Base-by-base conservation (phyloP, 2,888 invertebrate genomes). In the Caenorhabditis sp. region DNA sequence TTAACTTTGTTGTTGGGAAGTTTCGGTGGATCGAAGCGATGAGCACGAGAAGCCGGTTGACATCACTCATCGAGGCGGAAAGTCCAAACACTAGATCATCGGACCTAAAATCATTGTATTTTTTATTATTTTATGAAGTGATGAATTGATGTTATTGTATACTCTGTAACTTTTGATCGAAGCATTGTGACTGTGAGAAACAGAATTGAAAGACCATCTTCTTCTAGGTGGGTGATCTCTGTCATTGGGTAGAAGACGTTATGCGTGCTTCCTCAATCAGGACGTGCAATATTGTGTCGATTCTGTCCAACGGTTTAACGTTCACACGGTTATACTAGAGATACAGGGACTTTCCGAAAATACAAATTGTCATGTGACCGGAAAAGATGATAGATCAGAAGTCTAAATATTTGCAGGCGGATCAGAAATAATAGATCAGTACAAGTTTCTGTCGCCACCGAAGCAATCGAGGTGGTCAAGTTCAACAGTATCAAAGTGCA, bases 11-110 rank as follows among this genome's bases (percentile, higher is more conserved):
- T 12, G 58, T 72, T 24, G 84, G 84, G 54, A 63, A 80, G 63
- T 69, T 26, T 16, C 70, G 38, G 44, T 84, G 84, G 16, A 84
- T 76, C 10, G 84, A 84, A n/a, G 84, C 84, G 22, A 84, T 80
- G 51, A 80, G 72, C 63, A 84, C 84, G 16, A 84, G 68, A n/a
- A 84, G 66, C 47, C 69, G 44, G 69, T 80, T 76, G 58, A 84
- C 76, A 54, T 76, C 80, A 16, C 49, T 26, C 4, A 73, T 35
- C 3, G 75, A 58, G n/a, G 80, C 80, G 6, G 84, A 69, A 24
- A 80, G 26, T 64, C 56, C 72, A 68, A 76, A 76, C 31, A 72
- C 76, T 26, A 59, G 68, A 12, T 80, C 74, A 51, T 63, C 51
- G 28, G 59, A n/a, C 26, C 74, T 80, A 38, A 59, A 80, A 69